Evolutionary conservation across 2,113 vertebrate genomes (phyloP), one percentile per base, ranked within the genome.

Genomic region (Nymphicus hollandicus): DNA sequence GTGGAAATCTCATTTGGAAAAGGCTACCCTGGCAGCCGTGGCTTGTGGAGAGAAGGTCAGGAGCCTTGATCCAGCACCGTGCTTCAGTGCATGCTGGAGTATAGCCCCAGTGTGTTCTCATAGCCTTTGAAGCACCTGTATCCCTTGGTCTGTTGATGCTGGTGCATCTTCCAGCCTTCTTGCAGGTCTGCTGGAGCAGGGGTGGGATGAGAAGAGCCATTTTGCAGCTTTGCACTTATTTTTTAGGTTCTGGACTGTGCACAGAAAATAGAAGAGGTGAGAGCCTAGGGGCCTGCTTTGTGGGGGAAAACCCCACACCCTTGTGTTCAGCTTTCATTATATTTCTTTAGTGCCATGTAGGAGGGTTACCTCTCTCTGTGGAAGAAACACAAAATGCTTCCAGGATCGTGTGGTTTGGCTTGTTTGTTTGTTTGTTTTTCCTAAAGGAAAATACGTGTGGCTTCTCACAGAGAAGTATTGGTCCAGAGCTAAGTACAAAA

Each of bases 1-100:
- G 52, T 84, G 46, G 81, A 89, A 94, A 91, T 93, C 73, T 90
- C 66, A 11, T 87, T 91, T 91, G 89, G 65, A 82, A 77, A 74
- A 81, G 60, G 61, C 77, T 85, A 5, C 37, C 52, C 69, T 70
- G 89, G 73, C 74, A 91, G 94, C 43, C 19, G 0, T 33, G 84
- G 91, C 70, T 94, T 58, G 35, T 43, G 77, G 43, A 78, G 72
- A 43, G 74, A 27, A 91, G 63, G 71, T 56, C 81, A 69, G 68
- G 74, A 89, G 81, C 39, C n/a, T 17, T 0, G 1, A 6, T 33
- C 44, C 84, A 81, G 77, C 78, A 23, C 23, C 2, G 1, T 33
- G 71, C 46, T 81, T 44, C 1, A 4, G 28, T 29, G 47, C 0
- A 0, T 63, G 81, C 47, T 86, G 60, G 33, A n/a, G 77, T 91